Conservation (phyloP, 2,113 vertebrate species). For the Mellivora capensis region DNA sequence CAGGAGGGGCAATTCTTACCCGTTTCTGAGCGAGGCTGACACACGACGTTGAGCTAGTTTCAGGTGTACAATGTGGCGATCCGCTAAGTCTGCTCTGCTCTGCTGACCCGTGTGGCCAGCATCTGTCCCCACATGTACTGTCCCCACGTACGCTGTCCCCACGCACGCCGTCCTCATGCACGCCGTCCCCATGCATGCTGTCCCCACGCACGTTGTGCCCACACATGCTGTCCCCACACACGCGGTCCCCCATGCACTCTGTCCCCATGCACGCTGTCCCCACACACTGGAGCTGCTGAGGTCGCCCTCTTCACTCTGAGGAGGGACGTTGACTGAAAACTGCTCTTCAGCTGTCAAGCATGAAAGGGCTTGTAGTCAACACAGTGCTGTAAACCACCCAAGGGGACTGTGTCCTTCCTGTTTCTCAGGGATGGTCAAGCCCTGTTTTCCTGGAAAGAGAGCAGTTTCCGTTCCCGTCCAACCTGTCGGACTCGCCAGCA, state of each 20-base stretch:
- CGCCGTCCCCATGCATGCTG: accelerated
- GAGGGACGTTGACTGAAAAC: not conserved
- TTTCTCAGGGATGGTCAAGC: too few species aligned
- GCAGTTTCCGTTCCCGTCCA: not conserved
- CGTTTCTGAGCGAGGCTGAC: not conserved
- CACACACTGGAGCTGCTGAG: not conserved
- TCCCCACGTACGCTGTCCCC: not conserved
- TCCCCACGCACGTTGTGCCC: not conserved
- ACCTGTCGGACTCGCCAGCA: accelerated
- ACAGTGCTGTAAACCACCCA: too few species aligned
- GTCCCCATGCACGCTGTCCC: not conserved
- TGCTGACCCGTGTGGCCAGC: not conserved
- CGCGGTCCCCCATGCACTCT: accelerated
- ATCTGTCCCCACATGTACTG: not conserved
- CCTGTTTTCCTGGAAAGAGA: accelerated
- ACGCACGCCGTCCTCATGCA: accelerated
- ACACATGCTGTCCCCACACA: accelerated
- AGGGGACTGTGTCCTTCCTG: too few species aligned
- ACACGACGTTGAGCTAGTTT: not conserved
- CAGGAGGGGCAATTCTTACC: accelerated
- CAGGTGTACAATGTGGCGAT: accelerated
- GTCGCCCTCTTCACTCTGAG: accelerated
- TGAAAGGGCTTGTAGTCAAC: not conserved
- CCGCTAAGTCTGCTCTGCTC: accelerated
- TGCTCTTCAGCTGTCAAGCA: not conserved